These are phyloP conservation scores for Hycleus cichorii DNA, from an alignment of 1,140 invertebrate genomes.

Conservation along the genomic window DNA sequence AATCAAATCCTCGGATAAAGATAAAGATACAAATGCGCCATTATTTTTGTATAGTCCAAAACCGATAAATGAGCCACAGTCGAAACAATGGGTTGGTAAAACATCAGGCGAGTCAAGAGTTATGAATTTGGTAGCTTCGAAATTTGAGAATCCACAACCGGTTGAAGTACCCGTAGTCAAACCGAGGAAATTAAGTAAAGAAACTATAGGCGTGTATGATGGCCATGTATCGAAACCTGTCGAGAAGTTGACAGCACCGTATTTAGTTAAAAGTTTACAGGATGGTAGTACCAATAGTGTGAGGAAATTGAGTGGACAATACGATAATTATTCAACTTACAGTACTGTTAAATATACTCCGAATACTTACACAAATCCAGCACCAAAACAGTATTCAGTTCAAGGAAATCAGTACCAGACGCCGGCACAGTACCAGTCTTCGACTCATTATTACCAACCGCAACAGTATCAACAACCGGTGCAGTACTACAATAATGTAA, in stretches of 20 bases:
- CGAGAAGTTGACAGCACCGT: conserved; percentile 22
- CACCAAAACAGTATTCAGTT: not conserved
- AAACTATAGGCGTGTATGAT: conserved; percentile 20
- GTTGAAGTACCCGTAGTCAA: conserved; percentile 12
- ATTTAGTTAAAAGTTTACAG: conserved; percentile 21
- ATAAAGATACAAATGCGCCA: conserved; percentile 10
- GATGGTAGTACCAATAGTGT: conserved; percentile 23
- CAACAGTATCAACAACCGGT: not conserved
- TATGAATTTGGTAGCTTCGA: conserved; percentile 40
- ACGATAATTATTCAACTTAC: conserved; percentile 25
- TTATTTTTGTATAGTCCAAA: conserved; percentile 38
- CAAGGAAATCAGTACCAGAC: not conserved
- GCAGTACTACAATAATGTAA: conserved; percentile 1
- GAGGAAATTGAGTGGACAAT: conserved; percentile 37
- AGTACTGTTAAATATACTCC: conserved; percentile 14
- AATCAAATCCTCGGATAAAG: conserved; percentile 6
- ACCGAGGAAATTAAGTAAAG: conserved; percentile 30
- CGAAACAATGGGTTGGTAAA: conserved; percentile 38
- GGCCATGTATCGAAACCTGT: conserved; percentile 3
- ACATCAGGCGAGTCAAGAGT: conserved; percentile 39
- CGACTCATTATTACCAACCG: not conserved
- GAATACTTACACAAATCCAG: conserved; percentile 10
- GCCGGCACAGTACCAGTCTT: conserved; percentile 15
- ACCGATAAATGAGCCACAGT: conserved; percentile 12
- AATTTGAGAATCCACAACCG: conserved; percentile 42